phyloP scores from a whole-genome alignment of 2,888 invertebrate species.

The Coleophora deauratella region DNA sequence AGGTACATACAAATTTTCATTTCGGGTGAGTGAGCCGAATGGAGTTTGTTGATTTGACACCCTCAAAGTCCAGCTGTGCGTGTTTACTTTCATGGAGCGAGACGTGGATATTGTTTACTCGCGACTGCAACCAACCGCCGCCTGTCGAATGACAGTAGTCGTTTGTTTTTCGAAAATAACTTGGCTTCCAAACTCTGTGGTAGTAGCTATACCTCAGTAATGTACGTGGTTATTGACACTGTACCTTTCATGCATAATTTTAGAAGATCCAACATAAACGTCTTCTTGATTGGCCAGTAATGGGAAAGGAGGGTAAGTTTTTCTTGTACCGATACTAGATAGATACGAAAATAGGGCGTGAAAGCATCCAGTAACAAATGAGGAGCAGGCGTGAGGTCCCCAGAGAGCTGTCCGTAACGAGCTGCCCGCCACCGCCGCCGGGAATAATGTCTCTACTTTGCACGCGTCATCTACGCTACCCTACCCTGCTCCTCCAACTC shows the following conservation, averaged over 20 bases:
- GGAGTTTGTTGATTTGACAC: too few species aligned
- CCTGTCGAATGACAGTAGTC: background rate
- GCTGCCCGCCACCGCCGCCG: constrained; percentile 26
- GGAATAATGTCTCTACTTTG: constrained; percentile 42
- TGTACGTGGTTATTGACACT: too few species aligned
- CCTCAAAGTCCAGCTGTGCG: too few species aligned
- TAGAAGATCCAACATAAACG: too few species aligned
- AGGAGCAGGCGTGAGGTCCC: constrained; percentile 35
- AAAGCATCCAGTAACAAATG: constrained; percentile 39
- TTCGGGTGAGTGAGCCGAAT: too few species aligned
- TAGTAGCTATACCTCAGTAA: constrained; percentile 6
- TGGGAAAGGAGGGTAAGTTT: too few species aligned
- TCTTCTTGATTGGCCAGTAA: too few species aligned
- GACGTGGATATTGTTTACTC: background rate
- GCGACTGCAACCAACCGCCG: too few species aligned
- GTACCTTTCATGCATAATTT: too few species aligned
- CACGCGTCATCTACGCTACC: constrained; percentile 32
- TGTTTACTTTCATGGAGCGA: background rate
- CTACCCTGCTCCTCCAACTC: background rate
- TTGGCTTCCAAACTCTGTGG: background rate
- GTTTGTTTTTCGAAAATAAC: background rate
- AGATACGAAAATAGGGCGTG: constrained; percentile 31
- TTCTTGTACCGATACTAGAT: background rate
- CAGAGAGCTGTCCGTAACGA: constrained; percentile 38
- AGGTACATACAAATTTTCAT: too few species aligned